Evolutionary conservation across 2,113 vertebrate species (phyloP).

Genomic region (Clinocottus analis): DNA sequence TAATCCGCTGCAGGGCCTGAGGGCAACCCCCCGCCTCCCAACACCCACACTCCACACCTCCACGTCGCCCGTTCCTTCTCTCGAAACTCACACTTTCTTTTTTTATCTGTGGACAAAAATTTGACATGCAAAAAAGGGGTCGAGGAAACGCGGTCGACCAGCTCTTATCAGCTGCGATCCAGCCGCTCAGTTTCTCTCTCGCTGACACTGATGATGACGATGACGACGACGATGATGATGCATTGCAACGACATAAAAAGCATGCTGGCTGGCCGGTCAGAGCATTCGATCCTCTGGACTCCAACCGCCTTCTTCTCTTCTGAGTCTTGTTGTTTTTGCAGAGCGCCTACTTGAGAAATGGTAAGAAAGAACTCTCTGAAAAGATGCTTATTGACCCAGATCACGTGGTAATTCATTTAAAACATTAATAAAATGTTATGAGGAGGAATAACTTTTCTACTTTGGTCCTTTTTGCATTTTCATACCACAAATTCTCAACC

Average conservation of each 20-base stretch:
- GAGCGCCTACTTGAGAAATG: slow-evolving; percentile 36
- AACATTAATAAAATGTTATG: not conserved
- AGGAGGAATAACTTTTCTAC: not conserved
- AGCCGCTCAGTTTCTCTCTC: slow-evolving; percentile 20
- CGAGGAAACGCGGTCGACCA: slow-evolving; percentile 56
- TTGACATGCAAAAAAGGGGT: slow-evolving; percentile 61
- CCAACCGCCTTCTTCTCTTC: slow-evolving; percentile 11
- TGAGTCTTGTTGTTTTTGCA: not conserved
- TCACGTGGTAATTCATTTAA: not conserved
- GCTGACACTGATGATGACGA: too few species aligned
- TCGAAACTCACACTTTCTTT: slow-evolving; percentile 21
- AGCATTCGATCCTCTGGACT: slow-evolving; percentile 20
- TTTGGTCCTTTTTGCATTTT: not conserved
- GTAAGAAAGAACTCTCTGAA: slow-evolving; percentile 49
- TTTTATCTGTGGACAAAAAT: slow-evolving; percentile 28
- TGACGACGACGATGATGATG: slow-evolving; percentile 28
- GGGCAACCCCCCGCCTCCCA: slow-evolving; percentile 55
- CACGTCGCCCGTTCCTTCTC: slow-evolving; percentile 26
- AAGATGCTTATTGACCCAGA: not conserved
- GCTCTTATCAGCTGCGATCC: not conserved
- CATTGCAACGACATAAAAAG: slow-evolving; percentile 48
- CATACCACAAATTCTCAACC: not conserved
- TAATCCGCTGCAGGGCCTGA: too few species aligned
- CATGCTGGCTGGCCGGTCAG: not conserved
- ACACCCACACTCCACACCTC: slow-evolving; percentile 43